A percentile compares a stretch with the other conserved stretches of the same genome.
Conservation (phyloP, 2,888 invertebrate species). For the Chymomyza fuscimana region DNA sequence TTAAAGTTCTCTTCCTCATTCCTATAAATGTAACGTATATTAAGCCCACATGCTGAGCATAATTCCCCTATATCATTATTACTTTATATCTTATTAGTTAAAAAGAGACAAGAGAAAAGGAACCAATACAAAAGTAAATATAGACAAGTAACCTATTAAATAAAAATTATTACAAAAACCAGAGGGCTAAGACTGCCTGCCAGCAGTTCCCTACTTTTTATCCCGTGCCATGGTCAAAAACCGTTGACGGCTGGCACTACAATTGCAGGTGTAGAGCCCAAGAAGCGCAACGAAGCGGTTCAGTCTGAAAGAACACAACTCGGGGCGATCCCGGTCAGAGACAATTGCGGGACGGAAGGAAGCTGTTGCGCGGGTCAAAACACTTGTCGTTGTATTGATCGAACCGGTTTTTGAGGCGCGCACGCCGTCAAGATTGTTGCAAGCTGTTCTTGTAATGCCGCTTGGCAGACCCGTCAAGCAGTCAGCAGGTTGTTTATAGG, state of each 20-base stretch:
- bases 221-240: conserved; percentile 41
- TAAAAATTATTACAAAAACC: conserved; percentile 41
- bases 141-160: conserved; percentile 12
- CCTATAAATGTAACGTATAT: background rate
- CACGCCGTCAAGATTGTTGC: conserved; percentile 23
- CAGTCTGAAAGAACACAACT: background rate
- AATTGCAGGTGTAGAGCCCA: conserved; percentile 62
- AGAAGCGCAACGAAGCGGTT: conserved; percentile 47
- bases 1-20: background rate
- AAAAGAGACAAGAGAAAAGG: background rate
- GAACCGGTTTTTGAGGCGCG: conserved; percentile 53
- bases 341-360: conserved; percentile 45
- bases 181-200: conserved; percentile 15
- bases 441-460: conserved; percentile 31
- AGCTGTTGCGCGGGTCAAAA: conserved; percentile 60
- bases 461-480: conserved; percentile 10
- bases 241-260: conserved; percentile 32
- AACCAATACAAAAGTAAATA: background rate
- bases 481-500: conserved; percentile 44
- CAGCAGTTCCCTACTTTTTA: conserved; percentile 24
- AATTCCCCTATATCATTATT: background rate
- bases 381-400: conserved; percentile 46
- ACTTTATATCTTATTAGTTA: background rate
- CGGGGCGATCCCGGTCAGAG: conserved; percentile 12
- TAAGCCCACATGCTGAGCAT: background rate